phyloP scores from a whole-genome alignment of 2,888 invertebrate genomes.

The Mythimna ferrago region DNA sequence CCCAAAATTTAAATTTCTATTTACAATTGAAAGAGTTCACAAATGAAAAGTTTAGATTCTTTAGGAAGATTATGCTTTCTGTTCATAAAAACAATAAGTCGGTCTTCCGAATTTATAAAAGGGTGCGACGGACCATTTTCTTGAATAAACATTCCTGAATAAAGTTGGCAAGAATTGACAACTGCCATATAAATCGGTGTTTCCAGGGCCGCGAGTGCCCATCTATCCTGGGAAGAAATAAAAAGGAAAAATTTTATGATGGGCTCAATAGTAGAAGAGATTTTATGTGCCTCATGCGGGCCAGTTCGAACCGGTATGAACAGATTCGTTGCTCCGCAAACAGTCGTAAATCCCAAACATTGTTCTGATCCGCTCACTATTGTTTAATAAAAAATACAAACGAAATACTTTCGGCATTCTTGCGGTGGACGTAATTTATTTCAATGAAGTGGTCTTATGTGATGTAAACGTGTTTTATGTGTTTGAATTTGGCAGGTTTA shows the following conservation, averaged over 20 bases:
- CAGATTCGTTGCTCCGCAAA: constrained; percentile 81
- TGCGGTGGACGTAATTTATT: constrained; percentile 79
- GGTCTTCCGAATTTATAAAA: constrained; percentile 51
- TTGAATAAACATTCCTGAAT: constrained; percentile 67
- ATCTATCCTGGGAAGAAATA: constrained; percentile 71
- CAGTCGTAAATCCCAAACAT: constrained; percentile 83
- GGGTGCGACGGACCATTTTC: constrained; percentile 43
- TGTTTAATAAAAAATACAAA: constrained; percentile 73
- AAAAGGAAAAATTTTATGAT: constrained; percentile 80
- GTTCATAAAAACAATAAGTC: constrained; percentile 57
- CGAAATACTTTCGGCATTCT: constrained; percentile 65
- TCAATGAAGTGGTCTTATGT: constrained; percentile 76
- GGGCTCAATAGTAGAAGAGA: constrained; percentile 74
- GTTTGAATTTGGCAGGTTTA: constrained; percentile 34
- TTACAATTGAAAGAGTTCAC: constrained; percentile 52
- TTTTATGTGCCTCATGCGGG: constrained; percentile 79
- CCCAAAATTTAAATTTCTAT: constrained; percentile 57
- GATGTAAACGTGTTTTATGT: constrained; percentile 58
- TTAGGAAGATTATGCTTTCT: constrained; percentile 47
- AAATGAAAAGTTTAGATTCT: constrained; percentile 55
- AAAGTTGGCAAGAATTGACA: constrained; percentile 67
- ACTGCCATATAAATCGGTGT: constrained; percentile 68
- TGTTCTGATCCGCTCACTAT: constrained; percentile 79
- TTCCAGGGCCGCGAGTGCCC: constrained; percentile 62
- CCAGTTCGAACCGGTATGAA: constrained; percentile 69